phyloP scores from a whole-genome alignment of 2,113 vertebrate genomes.

The Hemiprocne comata region DNA sequence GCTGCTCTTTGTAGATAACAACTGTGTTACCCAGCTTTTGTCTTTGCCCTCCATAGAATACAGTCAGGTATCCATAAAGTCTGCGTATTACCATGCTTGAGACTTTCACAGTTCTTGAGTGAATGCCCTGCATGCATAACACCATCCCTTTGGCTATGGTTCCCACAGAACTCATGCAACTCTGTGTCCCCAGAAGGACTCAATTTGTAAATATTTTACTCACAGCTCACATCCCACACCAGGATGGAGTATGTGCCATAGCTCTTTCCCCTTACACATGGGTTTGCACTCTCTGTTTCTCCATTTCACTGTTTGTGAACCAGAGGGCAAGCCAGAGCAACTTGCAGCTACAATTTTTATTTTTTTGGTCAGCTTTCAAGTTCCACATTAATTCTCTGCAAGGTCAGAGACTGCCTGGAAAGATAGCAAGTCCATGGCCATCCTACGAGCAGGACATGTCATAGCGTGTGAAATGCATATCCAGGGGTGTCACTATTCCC shows the following conservation, averaged over 20 bases:
- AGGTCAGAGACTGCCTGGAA: not conserved
- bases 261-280: not conserved
- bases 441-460: not conserved
- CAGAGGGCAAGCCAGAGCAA: not conserved
- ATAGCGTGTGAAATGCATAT: not conserved
- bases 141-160: not conserved
- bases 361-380: not conserved
- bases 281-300: not conserved
- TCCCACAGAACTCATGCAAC: not conserved
- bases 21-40: not conserved
- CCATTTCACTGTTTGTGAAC: too few relatives aligned
- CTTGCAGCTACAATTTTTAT: not conserved
- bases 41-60: not conserved
- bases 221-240: not conserved
- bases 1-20: not conserved
- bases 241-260: not conserved
- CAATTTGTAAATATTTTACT: not conserved
- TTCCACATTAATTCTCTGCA: not conserved
- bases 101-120: not conserved
- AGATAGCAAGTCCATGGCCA: not conserved
- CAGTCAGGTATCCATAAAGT: not conserved
- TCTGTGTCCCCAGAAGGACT: not conserved
- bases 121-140: slow-evolving; percentile 15
- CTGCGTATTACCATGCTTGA: slow-evolving; percentile 24
- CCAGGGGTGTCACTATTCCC: not conserved